Conservation (phyloP, 1,140 invertebrate species). For the Hyposmocoma kahamanoa region DNA sequence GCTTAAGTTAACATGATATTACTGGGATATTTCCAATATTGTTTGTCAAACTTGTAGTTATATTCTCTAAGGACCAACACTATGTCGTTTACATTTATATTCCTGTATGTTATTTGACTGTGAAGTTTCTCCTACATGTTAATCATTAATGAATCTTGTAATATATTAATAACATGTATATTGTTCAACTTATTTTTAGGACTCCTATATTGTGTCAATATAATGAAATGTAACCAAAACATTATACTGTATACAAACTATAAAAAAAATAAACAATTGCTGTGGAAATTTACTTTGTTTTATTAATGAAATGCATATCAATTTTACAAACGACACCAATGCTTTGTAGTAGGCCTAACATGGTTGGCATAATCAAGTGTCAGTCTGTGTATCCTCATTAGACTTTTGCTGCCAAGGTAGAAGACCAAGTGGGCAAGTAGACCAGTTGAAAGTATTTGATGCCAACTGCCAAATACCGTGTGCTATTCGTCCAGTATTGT, state of each 20-base stretch:
- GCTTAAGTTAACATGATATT: constrained; percentile 31
- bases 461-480: constrained; percentile 42
- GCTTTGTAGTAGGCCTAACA: too few relatives aligned
- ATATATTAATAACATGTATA: constrained; percentile 58
- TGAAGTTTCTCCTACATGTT: constrained; percentile 26
- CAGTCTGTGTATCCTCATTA: neutral
- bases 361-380: too few relatives aligned
- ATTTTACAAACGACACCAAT: too few relatives aligned
- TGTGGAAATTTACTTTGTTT: constrained; percentile 34
- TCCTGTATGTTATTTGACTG: constrained; percentile 31
- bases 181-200: constrained; percentile 59
- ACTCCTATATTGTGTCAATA: constrained; percentile 64
- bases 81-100: constrained; percentile 35
- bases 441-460: constrained; percentile 30
- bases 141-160: constrained; percentile 48
- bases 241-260: constrained; percentile 69
- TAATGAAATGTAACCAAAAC: constrained; percentile 69
- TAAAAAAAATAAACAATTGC: constrained; percentile 66
- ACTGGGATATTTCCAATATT: constrained; percentile 25
- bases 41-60: constrained; percentile 25
- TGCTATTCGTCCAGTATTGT: neutral
- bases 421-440: constrained; percentile 39
- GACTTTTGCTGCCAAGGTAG: constrained; percentile 29
- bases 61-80: constrained; percentile 40
- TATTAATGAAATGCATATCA: too few relatives aligned